Percentiles rank a stretch among this genome's conserved stretches.
phyloP scores from a whole-genome alignment of 2,113 vertebrate genomes.

The Bothrops jararaca region DNA sequence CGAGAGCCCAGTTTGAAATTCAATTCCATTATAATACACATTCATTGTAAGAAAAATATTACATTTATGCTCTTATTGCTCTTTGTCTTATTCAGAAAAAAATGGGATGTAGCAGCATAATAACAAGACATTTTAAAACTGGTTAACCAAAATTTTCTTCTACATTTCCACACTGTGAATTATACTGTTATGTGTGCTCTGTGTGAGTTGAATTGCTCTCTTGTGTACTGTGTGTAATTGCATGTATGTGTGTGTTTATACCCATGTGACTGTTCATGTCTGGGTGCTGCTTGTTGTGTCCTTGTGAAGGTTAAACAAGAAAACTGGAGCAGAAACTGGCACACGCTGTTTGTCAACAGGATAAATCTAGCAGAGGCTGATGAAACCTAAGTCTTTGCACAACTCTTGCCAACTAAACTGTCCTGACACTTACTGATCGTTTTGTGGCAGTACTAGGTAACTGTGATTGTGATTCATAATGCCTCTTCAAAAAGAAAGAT shows the following conservation, averaged over 20 bases:
- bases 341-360: conserved; percentile 18
- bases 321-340: conserved; percentile 2
- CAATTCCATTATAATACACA: not conserved
- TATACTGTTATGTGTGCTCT: not conserved
- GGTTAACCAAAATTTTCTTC: not conserved
- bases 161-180: not conserved
- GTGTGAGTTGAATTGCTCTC: not conserved
- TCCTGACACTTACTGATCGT: not conserved
- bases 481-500: not conserved
- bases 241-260: not conserved
- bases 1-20: not conserved
- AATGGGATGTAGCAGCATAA: not conserved
- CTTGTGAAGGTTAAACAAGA: conserved; percentile 13
- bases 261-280: not conserved
- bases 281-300: not conserved
- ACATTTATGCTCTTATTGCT: not conserved
- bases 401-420: conserved; percentile 1
- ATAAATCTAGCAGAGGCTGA: not conserved
- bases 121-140: not conserved
- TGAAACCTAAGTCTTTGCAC: not conserved
- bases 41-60: not conserved
- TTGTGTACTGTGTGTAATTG: not conserved
- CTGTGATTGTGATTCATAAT: not conserved
- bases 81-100: not conserved
- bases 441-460: not conserved